These are phyloP conservation scores for Drosophila austrosaltans DNA, from an alignment of 2,888 invertebrate species.

Conservation along the genomic window DNA sequence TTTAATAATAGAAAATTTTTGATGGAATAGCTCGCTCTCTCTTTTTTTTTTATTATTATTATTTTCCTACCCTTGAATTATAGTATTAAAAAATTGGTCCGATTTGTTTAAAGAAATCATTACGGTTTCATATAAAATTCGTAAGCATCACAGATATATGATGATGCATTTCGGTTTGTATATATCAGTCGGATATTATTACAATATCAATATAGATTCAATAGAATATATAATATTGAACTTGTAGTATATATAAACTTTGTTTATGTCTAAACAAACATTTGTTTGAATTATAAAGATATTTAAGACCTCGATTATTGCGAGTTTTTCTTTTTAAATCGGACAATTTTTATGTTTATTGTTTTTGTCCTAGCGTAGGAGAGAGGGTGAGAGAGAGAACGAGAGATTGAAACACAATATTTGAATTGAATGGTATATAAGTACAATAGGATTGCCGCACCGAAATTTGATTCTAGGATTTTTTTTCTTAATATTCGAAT, in stretches of 20 bases:
- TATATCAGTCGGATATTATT: too few species aligned
- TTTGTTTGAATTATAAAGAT: too few species aligned
- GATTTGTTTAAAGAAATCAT: background rate
- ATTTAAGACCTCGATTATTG: too few species aligned
- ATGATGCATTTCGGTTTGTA: too few species aligned
- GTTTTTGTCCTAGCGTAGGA: background rate
- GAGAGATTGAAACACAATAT: background rate
- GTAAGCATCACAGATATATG: background rate
- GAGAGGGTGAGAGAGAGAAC: background rate
- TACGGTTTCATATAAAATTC: background rate
- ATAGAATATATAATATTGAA: too few species aligned
- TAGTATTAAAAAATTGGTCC: background rate
- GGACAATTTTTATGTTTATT: too few species aligned
- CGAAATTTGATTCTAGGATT: background rate
- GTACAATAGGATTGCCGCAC: too few species aligned
- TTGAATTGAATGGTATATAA: too few species aligned
- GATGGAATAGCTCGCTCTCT: background rate
- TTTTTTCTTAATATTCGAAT: background rate
- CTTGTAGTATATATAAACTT: too few species aligned
- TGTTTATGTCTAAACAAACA: too few species aligned
- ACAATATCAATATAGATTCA: too few species aligned
- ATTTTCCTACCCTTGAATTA: background rate
- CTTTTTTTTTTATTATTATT: background rate
- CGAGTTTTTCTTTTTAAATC: too few species aligned
- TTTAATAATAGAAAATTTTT: background rate